Conservation (phyloP, 2,797 vertebrate genomes). For the Labeo calbasu region DNA sequence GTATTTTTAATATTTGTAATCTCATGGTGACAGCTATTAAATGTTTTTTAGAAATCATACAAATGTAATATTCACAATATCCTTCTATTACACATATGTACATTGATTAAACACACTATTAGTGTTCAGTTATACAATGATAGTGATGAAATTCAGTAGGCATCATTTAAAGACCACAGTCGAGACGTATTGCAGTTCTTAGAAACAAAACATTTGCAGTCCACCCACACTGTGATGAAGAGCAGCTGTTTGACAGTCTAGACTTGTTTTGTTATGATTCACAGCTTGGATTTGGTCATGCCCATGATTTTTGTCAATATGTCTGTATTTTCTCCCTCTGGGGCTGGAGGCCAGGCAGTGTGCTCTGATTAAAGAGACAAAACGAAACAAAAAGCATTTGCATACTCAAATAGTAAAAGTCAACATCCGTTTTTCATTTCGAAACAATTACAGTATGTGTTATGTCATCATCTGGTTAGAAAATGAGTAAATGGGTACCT, state of each 20-base stretch:
- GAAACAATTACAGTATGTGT: too few relatives aligned
- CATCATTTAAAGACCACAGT: neutral
- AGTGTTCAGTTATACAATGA: neutral
- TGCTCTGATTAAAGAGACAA: constrained; percentile 80
- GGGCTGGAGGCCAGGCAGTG: constrained; percentile 83
- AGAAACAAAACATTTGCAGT: neutral
- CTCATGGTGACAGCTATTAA: neutral
- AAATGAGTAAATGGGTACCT: constrained; percentile 73
- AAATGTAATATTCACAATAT: neutral
- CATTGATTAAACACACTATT: neutral
- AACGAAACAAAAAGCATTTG: constrained; percentile 38
- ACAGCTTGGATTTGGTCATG: constrained; percentile 76
- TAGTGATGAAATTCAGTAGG: neutral
- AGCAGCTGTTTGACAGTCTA: constrained; percentile 26
- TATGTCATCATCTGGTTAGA: neutral
- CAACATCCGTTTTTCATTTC: neutral
- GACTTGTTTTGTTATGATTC: constrained; percentile 34
- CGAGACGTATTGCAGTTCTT: neutral
- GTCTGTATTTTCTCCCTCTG: constrained; percentile 81
- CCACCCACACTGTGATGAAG: constrained; percentile 6
- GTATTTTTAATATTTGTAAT: neutral
- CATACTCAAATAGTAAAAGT: neutral
- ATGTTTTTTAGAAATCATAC: constrained; percentile 2
- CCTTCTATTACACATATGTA: neutral
- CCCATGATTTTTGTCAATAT: constrained; percentile 75